Evolutionary conservation across 2,113 vertebrate species (phyloP).

Genomic region (Machaerirhynchus nigripectus): DNA sequence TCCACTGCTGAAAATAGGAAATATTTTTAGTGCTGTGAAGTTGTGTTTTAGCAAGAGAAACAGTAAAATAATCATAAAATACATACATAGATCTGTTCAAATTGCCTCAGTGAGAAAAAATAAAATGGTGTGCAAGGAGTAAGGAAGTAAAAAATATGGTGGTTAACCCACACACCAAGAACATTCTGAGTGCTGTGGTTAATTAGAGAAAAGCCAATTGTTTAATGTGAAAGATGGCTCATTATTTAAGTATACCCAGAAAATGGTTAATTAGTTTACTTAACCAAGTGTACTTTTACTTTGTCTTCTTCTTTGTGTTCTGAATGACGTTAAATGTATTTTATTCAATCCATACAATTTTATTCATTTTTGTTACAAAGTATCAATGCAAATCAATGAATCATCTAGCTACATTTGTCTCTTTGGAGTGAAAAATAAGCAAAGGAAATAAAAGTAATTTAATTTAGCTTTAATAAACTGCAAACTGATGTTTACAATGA

Average conservation of each 20-base stretch:
- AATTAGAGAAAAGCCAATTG: slow-evolving; percentile 53
- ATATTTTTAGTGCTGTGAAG: neutral
- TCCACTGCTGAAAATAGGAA: neutral
- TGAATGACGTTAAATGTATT: slow-evolving; percentile 60
- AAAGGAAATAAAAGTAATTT: slow-evolving; percentile 61
- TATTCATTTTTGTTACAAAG: slow-evolving; percentile 58
- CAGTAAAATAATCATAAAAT: neutral
- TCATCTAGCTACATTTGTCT: slow-evolving; percentile 54
- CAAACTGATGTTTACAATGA: slow-evolving; percentile 70
- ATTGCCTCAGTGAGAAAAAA: neutral
- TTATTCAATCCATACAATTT: slow-evolving; percentile 59
- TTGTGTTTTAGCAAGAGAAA: neutral
- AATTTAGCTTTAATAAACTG: slow-evolving; percentile 62
- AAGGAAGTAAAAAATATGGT: neutral
- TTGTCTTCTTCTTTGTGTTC: slow-evolving; percentile 45
- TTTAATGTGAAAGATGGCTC: slow-evolving; percentile 40
- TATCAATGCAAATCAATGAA: slow-evolving; percentile 52
- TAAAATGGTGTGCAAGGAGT: neutral
- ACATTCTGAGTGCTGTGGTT: neutral
- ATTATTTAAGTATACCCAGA: slow-evolving; percentile 58
- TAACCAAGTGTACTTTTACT: slow-evolving; percentile 66
- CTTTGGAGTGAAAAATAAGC: slow-evolving; percentile 60
- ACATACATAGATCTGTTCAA: neutral
- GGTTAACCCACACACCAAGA: slow-evolving; percentile 30
- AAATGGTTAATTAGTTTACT: slow-evolving; percentile 73